phyloP scores from a whole-genome alignment of 2,113 vertebrate genomes.

The Papio anubis region DNA sequence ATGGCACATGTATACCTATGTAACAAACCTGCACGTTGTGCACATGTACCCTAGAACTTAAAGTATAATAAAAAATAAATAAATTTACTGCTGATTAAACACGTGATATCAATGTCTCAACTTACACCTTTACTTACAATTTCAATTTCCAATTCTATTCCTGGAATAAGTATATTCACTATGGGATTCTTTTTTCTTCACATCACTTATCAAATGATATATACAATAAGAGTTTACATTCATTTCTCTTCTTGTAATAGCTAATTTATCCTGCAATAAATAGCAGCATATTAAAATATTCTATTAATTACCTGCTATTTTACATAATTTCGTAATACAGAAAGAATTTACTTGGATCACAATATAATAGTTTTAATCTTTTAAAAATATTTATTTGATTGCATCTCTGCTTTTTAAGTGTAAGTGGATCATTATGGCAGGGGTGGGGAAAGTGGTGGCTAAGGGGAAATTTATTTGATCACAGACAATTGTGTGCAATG shows the following conservation, averaged over 20 bases:
- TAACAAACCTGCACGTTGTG: too few relatives aligned
- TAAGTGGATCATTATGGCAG: background rate
- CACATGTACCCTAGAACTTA: too few relatives aligned
- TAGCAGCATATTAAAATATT: conserved; percentile 52
- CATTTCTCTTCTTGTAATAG: background rate
- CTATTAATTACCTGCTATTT: conserved; percentile 50
- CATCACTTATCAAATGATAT: conserved; percentile 63
- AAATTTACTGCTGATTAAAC: background rate
- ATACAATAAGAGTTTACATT: conserved; percentile 37
- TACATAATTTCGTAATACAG: conserved; percentile 15
- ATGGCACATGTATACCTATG: too few relatives aligned
- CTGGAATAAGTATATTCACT: background rate
- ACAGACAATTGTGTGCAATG: background rate
- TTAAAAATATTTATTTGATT: background rate
- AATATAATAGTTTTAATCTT: background rate
- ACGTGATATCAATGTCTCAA: background rate
- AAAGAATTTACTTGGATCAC: background rate
- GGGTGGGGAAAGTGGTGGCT: background rate
- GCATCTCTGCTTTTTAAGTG: background rate
- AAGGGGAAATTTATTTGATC: background rate
- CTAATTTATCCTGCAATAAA: conserved; percentile 61
- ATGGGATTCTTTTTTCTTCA: conserved; percentile 37
- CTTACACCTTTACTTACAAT: background rate
- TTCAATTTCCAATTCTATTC: conserved; percentile 62
- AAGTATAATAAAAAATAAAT: too few relatives aligned